These are phyloP conservation scores for Strigamia transsilvanica DNA, from an alignment of 2,888 invertebrate genomes.

Conservation along the genomic window DNA sequence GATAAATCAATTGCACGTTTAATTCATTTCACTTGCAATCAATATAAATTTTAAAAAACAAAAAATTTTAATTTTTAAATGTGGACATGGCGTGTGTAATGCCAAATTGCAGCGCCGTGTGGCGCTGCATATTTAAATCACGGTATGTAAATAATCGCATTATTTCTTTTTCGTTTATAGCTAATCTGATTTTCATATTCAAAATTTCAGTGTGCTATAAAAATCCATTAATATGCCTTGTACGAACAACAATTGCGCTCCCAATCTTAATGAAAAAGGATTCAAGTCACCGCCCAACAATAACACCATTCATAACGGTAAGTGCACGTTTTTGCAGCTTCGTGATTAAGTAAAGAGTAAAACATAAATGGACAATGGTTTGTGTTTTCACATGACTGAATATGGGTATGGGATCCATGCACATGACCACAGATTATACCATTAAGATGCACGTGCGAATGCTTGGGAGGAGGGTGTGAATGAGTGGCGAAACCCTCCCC, in stretches of 20 bases:
- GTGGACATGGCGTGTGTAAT: no score
- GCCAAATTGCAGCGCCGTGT: not conserved
- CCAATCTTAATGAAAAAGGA: slow-evolving; percentile 7
- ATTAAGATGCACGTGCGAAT: slow-evolving; percentile 47
- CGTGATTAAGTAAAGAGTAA: not conserved
- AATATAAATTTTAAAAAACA: no score
- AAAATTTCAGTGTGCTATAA: not conserved
- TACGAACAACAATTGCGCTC: not conserved
- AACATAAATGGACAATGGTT: slow-evolving; percentile 25
- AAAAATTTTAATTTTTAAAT: no score
- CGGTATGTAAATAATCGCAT: not conserved
- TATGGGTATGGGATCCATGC: not conserved
- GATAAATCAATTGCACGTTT: not conserved
- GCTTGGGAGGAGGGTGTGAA: slow-evolving; percentile 7
- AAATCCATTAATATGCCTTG: no score
- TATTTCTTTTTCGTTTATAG: not conserved
- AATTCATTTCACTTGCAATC: not conserved
- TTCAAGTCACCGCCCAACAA: not conserved
- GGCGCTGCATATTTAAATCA: not conserved
- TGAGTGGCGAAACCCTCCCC: slow-evolving; percentile 37
- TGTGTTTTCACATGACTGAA: slow-evolving; percentile 22
- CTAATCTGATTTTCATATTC: not conserved
- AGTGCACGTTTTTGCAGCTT: slow-evolving; percentile 9
- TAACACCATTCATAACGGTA: not conserved
- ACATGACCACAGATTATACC: slow-evolving; percentile 29